A percentile compares a stretch with the other conserved stretches of the same genome.
Evolutionary conservation across 2,113 vertebrate species (phyloP).

Genomic region (Typhlomys cinereus): DNA sequence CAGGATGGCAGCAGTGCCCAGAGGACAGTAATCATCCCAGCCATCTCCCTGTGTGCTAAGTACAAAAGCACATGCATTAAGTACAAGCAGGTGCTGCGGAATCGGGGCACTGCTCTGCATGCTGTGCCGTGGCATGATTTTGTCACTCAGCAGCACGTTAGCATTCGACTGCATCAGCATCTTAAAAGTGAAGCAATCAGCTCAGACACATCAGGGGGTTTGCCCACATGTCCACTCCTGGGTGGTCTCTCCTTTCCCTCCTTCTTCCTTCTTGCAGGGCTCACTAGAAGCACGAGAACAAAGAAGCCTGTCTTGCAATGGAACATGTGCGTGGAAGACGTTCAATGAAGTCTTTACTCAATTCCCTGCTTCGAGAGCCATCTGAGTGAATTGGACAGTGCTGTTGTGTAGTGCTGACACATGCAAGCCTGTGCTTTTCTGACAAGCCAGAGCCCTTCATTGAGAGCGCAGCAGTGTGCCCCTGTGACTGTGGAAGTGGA

Average conservation of each 20-base stretch:
- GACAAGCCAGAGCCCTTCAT: not conserved
- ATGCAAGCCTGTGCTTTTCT: not conserved
- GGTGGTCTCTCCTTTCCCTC: not conserved
- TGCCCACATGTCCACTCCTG: not conserved
- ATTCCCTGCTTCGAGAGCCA: not conserved
- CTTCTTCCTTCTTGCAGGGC: not conserved
- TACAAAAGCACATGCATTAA: not conserved
- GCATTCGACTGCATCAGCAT: not conserved
- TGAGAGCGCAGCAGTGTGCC: not conserved
- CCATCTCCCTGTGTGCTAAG: not conserved
- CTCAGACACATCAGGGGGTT: not conserved
- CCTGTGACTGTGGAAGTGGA: not conserved
- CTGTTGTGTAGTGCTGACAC: rapidly evolving
- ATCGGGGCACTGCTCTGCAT: not conserved
- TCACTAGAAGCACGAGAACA: not conserved
- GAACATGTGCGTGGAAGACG: not conserved
- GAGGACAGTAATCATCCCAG: not conserved
- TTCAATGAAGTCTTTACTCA: not conserved
- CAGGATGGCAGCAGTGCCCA: not conserved
- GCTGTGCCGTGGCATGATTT: conserved; percentile 26
- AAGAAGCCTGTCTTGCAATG: not conserved
- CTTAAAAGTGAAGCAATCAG: conserved; percentile 50
- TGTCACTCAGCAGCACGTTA: conserved; percentile 4
- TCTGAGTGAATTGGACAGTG: rapidly evolving
- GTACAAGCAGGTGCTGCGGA: not conserved